A percentile compares a stretch with the other conserved stretches of the same genome.
Evolutionary conservation across 2,888 invertebrate species (phyloP).

Genomic region (Hecatera dysodea): DNA sequence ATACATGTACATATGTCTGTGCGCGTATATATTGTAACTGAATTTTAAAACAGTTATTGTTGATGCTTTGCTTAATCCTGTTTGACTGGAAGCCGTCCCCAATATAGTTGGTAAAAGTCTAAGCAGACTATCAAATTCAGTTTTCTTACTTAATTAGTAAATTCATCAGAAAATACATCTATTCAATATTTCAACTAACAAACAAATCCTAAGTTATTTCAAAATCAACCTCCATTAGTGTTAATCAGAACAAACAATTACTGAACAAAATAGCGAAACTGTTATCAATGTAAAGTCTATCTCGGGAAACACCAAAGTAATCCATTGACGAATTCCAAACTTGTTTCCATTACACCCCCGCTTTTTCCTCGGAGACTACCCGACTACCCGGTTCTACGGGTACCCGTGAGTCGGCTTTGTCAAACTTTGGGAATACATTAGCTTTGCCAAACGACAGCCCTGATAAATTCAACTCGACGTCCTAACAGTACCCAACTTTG

Average conservation of each 20-base stretch:
- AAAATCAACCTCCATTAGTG: slow-evolving; percentile 42
- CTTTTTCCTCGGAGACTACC: slow-evolving; percentile 80
- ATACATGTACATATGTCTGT: no score
- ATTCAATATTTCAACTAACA: slow-evolving; percentile 1
- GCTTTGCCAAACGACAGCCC: slow-evolving; percentile 81
- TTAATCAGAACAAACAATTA: slow-evolving; percentile 48
- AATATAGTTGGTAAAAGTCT: no score
- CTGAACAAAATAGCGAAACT: slow-evolving; percentile 54
- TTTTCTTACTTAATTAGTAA: not conserved
- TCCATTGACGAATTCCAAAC: slow-evolving; percentile 82
- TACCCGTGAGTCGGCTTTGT: slow-evolving; percentile 81
- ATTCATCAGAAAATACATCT: slow-evolving; percentile 5
- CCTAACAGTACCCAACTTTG: slow-evolving; percentile 44
- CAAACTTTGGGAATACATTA: slow-evolving; percentile 88
- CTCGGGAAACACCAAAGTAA: slow-evolving; percentile 69
- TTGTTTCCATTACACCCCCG: slow-evolving; percentile 83
- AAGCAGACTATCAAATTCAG: no score
- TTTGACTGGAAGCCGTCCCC: no score
- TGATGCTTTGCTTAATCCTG: no score
- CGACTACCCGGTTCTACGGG: slow-evolving; percentile 68
- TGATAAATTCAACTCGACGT: slow-evolving; percentile 84
- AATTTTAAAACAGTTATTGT: no score
- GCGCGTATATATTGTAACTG: no score
- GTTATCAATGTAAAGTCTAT: slow-evolving; percentile 59
- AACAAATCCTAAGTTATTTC: slow-evolving; percentile 1